Conservation (phyloP, 1,140 invertebrate genomes). For the Propsilocerus akamusi region DNA sequence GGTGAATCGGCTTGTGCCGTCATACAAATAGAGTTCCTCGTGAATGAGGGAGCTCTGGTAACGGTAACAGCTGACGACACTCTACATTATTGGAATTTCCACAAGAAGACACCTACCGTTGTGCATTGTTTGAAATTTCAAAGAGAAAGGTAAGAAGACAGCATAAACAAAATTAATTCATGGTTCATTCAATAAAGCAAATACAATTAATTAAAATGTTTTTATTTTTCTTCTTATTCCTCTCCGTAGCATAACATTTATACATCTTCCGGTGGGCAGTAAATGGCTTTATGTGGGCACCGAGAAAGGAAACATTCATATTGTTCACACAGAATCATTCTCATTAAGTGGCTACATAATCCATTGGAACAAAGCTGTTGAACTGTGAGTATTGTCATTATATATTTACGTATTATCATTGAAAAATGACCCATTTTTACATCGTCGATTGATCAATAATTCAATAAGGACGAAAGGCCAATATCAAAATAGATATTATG, state of each 20-base stretch:
- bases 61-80: conserved; percentile 88
- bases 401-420: too few species aligned
- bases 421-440: too few species aligned
- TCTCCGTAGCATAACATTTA: conserved; percentile 66
- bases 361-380: conserved; percentile 99
- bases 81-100: conserved; percentile 93
- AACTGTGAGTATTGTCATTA: conserved; percentile 98
- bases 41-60: conserved; percentile 92
- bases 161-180: neutral
- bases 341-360: conserved; percentile 93
- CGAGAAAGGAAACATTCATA: conserved; percentile 92
- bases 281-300: conserved; percentile 99
- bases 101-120: conserved; percentile 86
- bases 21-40: conserved; percentile 77
- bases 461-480: too few species aligned
- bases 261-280: conserved; percentile 85
- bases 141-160: conserved; percentile 67
- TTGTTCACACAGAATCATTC: conserved; percentile 94
- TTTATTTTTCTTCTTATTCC: conserved; percentile 6
- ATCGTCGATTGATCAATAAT: too few species aligned
- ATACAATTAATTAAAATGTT: conserved; percentile 1
- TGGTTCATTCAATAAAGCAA: neutral
- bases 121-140: conserved; percentile 94
- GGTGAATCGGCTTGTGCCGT: conserved; percentile 47
- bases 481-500: too few species aligned